Conservation (phyloP, 2,888 invertebrate species). For the Microplitis manilae region DNA sequence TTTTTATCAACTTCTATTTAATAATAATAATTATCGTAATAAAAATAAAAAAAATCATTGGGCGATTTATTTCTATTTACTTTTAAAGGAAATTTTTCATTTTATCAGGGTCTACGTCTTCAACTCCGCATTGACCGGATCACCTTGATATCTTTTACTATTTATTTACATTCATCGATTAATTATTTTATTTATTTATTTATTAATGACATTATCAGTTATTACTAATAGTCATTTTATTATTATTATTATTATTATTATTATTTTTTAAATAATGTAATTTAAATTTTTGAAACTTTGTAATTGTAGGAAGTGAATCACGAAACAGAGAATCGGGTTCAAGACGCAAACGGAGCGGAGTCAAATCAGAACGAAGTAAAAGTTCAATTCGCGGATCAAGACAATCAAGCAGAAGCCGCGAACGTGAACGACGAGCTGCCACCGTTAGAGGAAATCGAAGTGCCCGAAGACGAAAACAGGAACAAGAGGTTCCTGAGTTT, state of each 20-base stretch:
- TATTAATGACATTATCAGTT: background rate
- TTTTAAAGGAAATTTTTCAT: background rate
- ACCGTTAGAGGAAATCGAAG: constrained; percentile 80
- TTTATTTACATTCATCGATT: constrained; percentile 3
- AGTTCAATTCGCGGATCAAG: constrained; percentile 75
- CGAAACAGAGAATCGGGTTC: constrained; percentile 69
- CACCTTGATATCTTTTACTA: constrained; percentile 21
- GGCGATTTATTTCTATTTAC: constrained; percentile 3
- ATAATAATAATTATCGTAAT: background rate
- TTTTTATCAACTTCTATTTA: background rate
- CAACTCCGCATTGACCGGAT: constrained; percentile 47
- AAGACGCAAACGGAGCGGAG: constrained; percentile 72
- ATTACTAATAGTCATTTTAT: too few relatives aligned
- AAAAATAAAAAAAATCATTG: constrained; percentile 2
- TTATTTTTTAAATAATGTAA: too few relatives aligned
- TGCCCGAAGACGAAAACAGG: constrained; percentile 85
- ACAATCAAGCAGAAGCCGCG: constrained; percentile 75
- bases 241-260: too few relatives aligned
- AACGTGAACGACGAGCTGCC: constrained; percentile 80
- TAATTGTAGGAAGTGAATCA: constrained; percentile 64
- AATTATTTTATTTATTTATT: background rate
- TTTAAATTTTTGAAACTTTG: too few relatives aligned
- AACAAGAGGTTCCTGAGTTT: constrained; percentile 86
- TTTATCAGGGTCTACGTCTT: constrained; percentile 1
- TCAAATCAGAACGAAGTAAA: constrained; percentile 78